phyloP scores from a whole-genome alignment of 35 echinoderm and acorn worm species.

The Anneissia japonica region DNA sequence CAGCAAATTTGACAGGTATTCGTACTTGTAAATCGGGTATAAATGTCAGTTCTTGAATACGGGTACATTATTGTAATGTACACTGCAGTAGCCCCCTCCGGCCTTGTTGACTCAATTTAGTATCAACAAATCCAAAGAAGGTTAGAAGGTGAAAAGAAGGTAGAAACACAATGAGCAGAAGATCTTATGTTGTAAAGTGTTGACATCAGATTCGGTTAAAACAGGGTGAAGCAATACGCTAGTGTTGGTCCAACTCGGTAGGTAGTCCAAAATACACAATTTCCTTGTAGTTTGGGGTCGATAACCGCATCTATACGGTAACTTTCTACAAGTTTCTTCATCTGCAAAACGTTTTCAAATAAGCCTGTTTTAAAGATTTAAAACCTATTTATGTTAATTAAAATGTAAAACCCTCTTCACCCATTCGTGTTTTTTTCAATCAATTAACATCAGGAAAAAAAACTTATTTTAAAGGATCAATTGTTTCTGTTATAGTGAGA shows the following conservation, averaged over 20 bases:
- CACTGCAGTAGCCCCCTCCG: background rate
- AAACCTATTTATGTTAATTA: too few species aligned
- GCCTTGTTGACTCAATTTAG: background rate
- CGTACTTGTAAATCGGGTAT: background rate
- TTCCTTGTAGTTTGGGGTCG: background rate
- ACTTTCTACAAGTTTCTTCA: too few species aligned
- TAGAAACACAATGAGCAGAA: background rate
- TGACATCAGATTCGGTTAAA: background rate
- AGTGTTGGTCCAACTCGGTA: background rate
- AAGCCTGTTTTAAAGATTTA: too few species aligned
- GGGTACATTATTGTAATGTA: background rate
- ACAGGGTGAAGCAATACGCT: too few species aligned
- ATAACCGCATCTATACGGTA: background rate
- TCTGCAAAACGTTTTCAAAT: too few species aligned
- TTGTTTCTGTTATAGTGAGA: too few species aligned
- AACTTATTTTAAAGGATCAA: too few species aligned
- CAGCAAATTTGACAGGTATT: background rate
- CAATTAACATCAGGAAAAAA: too few species aligned
- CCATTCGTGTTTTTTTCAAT: too few species aligned
- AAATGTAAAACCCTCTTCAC: too few species aligned
- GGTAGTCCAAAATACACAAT: constrained; percentile 1
- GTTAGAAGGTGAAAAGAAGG: background rate
- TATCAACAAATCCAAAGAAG: background rate
- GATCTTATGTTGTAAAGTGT: background rate
- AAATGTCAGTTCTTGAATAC: background rate